Evolutionary conservation across 2,113 vertebrate species (phyloP), one percentile per base, ranked within the genome.

Genomic region (Mesocricetus auratus): DNA sequence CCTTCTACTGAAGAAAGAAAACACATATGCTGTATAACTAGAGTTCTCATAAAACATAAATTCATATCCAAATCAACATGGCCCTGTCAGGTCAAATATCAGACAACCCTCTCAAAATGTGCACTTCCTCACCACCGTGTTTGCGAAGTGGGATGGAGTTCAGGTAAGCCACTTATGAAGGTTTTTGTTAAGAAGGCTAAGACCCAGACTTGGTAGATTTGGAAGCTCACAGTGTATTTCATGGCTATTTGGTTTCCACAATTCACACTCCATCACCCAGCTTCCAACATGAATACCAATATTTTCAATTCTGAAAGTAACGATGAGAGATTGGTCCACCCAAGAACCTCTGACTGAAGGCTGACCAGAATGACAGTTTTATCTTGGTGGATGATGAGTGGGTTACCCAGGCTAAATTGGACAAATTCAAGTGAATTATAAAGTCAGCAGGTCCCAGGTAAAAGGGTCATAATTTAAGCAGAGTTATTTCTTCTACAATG

Each of bases 401-500:
- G 26, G 11, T n/a, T n/a, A 89, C 74, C 74, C 69, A 66, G 45
- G 50, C 82, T 88, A 75, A 87, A 95, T 95, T 36, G 92, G 89
- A 96, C 31, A 73, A 95, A 53, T 11, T 39, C 15, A 95, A 91
- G 24, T 91, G 9, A 95, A 96, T 94, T 96, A 85, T 95, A 93
- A 94, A 92, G 47, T 11, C 5, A 93, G 45, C 31, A 93, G 45
- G 81, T 71, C 66, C 42, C 31, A 93, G 82, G 62, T 83, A 90
- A 93, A 88, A 94, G 58, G 42, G 16, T 92, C 53, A 95, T 83
- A 68, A 94, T 93, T 96, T 87, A 97, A 95, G 47, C 39, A 66
- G 50, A 94, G 77, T 22, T 71, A 93, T 47, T 94, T 93, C 66
- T 96, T 21, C 42, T 75, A 68, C 69, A 94, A 94, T 87, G 86